These are phyloP conservation scores for Ctena decussata DNA, from an alignment of 2,888 invertebrate species.

Conservation along the genomic window DNA sequence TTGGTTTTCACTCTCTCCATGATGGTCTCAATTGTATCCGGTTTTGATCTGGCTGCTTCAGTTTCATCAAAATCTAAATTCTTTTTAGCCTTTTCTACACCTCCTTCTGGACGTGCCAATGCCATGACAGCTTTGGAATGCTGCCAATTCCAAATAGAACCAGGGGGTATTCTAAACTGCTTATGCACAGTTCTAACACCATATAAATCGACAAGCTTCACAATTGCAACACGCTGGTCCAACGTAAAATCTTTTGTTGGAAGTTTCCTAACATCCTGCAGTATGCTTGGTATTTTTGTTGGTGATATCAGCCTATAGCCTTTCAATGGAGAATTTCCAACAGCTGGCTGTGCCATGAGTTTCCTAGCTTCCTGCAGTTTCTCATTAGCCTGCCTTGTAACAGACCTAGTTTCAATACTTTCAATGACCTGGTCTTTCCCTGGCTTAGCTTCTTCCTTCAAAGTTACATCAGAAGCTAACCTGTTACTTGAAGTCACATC, in stretches of 20 bases:
- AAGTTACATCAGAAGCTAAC: neutral
- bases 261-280: slow-evolving; percentile 32
- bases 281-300: slow-evolving; percentile 50
- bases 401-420: neutral
- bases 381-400: neutral
- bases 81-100: neutral
- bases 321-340: slow-evolving; percentile 11
- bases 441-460: neutral
- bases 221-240: slow-evolving; percentile 60
- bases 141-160: slow-evolving; percentile 66
- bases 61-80: slow-evolving; percentile 26
- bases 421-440: neutral
- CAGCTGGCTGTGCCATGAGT: neutral
- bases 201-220: slow-evolving; percentile 61
- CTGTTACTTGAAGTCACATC: neutral
- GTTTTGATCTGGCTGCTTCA: neutral
- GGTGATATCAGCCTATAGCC: slow-evolving; percentile 63
- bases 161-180: slow-evolving; percentile 54
- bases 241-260: slow-evolving; percentile 50
- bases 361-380: neutral
- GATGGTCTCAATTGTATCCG: slow-evolving; percentile 47
- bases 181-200: slow-evolving; percentile 62
- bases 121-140: slow-evolving; percentile 46
- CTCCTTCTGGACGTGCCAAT: neutral
- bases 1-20: slow-evolving; percentile 45